Evolutionary conservation across 2,113 vertebrate genomes (phyloP).

Genomic region (Oryzias melastigma): DNA sequence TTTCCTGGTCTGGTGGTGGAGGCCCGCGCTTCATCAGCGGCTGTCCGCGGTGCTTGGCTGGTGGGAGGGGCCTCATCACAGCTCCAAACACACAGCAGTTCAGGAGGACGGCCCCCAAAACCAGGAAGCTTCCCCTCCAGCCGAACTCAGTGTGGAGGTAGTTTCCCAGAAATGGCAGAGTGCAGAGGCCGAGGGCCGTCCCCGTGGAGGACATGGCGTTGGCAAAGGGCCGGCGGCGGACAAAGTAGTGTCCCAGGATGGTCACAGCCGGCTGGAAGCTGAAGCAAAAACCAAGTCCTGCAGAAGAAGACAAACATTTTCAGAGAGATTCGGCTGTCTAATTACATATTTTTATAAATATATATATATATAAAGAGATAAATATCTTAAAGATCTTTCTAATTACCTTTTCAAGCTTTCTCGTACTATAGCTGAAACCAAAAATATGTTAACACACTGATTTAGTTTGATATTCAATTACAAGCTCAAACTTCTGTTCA

Average conservation of each 20-base stretch:
- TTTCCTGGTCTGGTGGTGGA: slow-evolving; percentile 10
- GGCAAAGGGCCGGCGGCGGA: slow-evolving; percentile 80
- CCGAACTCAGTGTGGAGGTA: slow-evolving; percentile 83
- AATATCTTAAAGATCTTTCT: too few relatives aligned
- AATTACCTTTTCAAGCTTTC: too few relatives aligned
- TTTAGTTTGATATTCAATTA: too few relatives aligned
- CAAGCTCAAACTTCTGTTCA: too few relatives aligned
- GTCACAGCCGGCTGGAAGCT: slow-evolving; percentile 90
- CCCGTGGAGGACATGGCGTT: slow-evolving; percentile 88
- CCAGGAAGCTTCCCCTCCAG: slow-evolving; percentile 91
- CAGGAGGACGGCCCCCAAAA: slow-evolving; percentile 86
- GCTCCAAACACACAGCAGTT: slow-evolving; percentile 92
- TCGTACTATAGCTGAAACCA: too few relatives aligned
- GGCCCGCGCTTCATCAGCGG: slow-evolving; percentile 49
- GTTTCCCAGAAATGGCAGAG: slow-evolving; percentile 85
- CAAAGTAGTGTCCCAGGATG: slow-evolving; percentile 87
- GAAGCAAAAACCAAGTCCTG: slow-evolving; percentile 93
- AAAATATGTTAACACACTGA: too few relatives aligned
- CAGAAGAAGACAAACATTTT: not conserved
- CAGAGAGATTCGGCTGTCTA: not conserved
- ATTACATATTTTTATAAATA: too few relatives aligned
- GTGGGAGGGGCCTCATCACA: slow-evolving; percentile 85
- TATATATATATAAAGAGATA: too few relatives aligned
- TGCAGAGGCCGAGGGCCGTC: slow-evolving; percentile 83
- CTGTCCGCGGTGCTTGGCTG: slow-evolving; percentile 26